These are phyloP conservation scores for Tiliacea aurago DNA, from an alignment of 2,888 invertebrate genomes.

Conservation along the genomic window DNA sequence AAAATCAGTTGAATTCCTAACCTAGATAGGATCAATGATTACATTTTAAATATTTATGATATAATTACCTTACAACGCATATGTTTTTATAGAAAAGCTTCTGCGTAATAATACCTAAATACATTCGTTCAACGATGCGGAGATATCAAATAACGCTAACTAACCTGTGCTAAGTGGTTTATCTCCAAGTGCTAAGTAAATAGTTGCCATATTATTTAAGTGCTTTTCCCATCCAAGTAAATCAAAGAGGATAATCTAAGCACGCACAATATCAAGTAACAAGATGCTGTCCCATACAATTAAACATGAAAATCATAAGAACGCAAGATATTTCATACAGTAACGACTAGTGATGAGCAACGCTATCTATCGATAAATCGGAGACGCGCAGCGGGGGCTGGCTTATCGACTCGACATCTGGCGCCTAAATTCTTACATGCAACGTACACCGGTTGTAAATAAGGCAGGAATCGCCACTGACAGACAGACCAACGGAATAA, in stretches of 20 bases:
- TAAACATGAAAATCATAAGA: constrained; percentile 52
- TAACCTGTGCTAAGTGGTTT: constrained; percentile 18
- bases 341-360: constrained; percentile 65
- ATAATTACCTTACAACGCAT: neutral
- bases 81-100: neutral
- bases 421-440: constrained; percentile 87
- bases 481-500: constrained; percentile 65
- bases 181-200: constrained; percentile 24
- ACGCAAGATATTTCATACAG: constrained; percentile 38
- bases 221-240: constrained; percentile 5
- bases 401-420: constrained; percentile 81
- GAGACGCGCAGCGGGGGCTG: constrained; percentile 73
- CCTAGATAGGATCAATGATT: neutral
- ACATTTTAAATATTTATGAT: neutral
- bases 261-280: constrained; percentile 37
- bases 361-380: constrained; percentile 79
- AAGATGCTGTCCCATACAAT: constrained; percentile 51
- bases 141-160: constrained; percentile 26
- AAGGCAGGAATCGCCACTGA: constrained; percentile 71
- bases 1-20: neutral
- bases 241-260: constrained; percentile 35
- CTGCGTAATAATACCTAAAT: too few species aligned
- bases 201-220: constrained; percentile 20
- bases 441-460: constrained; percentile 71
- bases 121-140: neutral